Conservation (phyloP, 30 jellyfish, hydroid and myxozoan species). For the Hydractinia echinata region DNA sequence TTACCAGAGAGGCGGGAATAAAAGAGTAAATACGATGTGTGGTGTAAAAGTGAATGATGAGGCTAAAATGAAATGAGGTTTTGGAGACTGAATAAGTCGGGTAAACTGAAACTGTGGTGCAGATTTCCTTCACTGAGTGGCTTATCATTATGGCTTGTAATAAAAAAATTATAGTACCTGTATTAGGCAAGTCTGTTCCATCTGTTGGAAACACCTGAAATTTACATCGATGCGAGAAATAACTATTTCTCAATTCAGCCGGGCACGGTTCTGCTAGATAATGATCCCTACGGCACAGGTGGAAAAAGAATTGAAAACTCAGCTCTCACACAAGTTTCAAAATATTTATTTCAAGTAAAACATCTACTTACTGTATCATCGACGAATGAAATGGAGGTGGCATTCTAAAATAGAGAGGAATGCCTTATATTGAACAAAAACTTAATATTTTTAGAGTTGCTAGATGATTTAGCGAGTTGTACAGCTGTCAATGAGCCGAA, state of each 20-base stretch:
- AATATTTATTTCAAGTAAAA: neutral
- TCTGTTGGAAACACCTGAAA: conserved; percentile 56
- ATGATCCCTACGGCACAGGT: conserved; percentile 27
- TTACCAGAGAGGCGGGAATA: no score
- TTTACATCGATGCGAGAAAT: conserved; percentile 39
- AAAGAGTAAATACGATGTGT: no score
- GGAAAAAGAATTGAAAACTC: neutral
- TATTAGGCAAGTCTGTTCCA: neutral
- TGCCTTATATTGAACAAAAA: no score
- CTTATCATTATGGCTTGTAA: no score
- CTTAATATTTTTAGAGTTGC: no score
- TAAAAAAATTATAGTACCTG: neutral
- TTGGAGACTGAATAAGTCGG: no score
- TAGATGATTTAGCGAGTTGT: no score
- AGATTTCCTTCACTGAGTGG: no score
- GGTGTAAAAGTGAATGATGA: no score
- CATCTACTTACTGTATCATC: conserved; percentile 8
- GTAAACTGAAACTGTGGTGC: no score
- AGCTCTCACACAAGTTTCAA: neutral
- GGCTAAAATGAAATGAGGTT: no score
- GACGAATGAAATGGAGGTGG: conserved; percentile 22
- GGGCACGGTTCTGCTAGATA: conserved; percentile 29
- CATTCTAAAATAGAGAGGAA: neutral
- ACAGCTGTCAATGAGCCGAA: no score
- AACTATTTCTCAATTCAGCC: conserved; percentile 13